Base-by-base conservation (phyloP, 2,888 invertebrate species). In the Scaptomyza reducta region DNA sequence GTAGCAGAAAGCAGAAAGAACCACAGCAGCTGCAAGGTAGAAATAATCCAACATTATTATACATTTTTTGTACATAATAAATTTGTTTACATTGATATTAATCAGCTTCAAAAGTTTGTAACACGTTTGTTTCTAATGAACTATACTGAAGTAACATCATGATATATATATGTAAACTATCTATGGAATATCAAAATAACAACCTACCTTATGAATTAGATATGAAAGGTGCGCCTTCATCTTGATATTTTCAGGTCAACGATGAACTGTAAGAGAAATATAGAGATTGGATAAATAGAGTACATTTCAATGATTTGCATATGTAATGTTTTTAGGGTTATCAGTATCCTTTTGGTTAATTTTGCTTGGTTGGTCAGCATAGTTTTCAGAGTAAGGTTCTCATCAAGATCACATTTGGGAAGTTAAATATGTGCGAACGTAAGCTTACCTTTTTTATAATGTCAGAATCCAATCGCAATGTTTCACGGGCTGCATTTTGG, bases 111-210 rank as follows among this genome's bases (percentile, higher is more conserved):
- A 79, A 78, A 79, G 72, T 35, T 85, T 61, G 86, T 87, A 87
- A 85, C 85, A 85, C 77, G 68, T 80, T 47, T 75, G 53, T n/a
- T 85, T 85, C 85, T 87, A 85, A 85, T 87, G 85, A 85, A 85
- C 85, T 85, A 85, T 85, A 85, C 87, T 73, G 71, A 78, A 64
- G 68, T 75, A 72, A 80, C 87, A 88, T 87, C 87, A 87, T 66
- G n/a, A 41, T 16, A 46, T 22, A 46, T 22, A 42, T 18, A 22
- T 6, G 9, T 25, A 7, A 25, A 11, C 38, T 22, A 11, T 10
- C 18, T 13, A 31, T 10, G 4, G 6, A 10, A 25, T 6, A 9
- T 7, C 5, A 0, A 16, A 11, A 16, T 6, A 16, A 22, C 1
- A 1, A 27, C 50, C 6, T 49, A 79, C 78, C 79, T 47, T 3